A percentile compares a stretch with the other conserved stretches of the same genome.
Conservation (phyloP, 1,140 invertebrate genomes). For the Saccostrea glomerata region DNA sequence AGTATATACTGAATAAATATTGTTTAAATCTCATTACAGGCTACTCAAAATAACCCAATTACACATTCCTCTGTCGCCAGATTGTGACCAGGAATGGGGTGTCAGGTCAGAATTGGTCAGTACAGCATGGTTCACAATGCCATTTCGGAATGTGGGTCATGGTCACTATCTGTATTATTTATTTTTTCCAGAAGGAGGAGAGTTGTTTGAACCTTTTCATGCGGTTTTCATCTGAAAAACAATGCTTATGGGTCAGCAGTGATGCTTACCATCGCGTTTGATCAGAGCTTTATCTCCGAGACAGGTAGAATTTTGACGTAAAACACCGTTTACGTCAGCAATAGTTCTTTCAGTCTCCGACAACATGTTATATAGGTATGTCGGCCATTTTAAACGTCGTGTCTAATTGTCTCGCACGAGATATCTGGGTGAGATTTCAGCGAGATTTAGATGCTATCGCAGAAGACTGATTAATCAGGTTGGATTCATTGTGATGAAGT, state of each 20-base stretch:
- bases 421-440: constrained; percentile 24
- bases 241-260: background rate
- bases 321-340: constrained; percentile 6
- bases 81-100: background rate
- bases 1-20: too few species aligned
- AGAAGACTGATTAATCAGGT: constrained; percentile 17
- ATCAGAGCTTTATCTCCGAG: constrained; percentile 6
- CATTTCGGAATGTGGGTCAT: background rate
- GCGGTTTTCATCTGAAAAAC: constrained; percentile 16
- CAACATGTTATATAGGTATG: constrained; percentile 3
- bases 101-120: background rate
- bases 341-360: constrained; percentile 8
- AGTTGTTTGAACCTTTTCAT: background rate
- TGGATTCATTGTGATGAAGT: constrained; percentile 5
- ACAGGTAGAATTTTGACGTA: constrained; percentile 19
- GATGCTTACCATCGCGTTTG: constrained; percentile 10
- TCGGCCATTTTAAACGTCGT: constrained; percentile 26
- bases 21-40: too few species aligned
- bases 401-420: constrained; percentile 15
- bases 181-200: background rate
- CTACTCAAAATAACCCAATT: too few species aligned
- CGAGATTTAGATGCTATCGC: constrained; percentile 30
- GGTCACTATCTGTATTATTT: background rate
- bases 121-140: background rate
- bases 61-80: too few species aligned